Conservation (phyloP, 2,113 vertebrate species). For the Pampusana beccarii region DNA sequence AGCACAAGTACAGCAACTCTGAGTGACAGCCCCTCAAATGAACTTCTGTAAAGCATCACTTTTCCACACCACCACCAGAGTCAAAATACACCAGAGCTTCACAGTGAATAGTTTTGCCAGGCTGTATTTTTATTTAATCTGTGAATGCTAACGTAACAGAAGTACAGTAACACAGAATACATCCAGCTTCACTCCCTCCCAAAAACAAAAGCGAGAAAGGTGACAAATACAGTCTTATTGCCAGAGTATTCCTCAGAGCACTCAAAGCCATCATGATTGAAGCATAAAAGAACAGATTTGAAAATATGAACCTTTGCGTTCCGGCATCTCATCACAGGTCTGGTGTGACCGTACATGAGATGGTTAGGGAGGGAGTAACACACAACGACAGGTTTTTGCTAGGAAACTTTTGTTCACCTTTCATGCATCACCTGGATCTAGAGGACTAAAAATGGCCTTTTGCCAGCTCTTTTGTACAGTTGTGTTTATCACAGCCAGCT, state of each 20-base stretch:
- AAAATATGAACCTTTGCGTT: not conserved
- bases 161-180: not conserved
- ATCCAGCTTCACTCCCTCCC: not conserved
- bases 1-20: not conserved
- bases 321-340: not conserved
- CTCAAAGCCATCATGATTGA: not conserved
- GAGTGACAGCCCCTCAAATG: not conserved
- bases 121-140: not conserved
- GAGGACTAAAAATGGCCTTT: not conserved
- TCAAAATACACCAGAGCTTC: not conserved
- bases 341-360: fast-evolving
- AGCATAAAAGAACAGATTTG: not conserved
- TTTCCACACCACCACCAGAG: not conserved
- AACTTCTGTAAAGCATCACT: not conserved
- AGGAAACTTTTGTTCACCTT: not conserved
- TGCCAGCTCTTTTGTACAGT: not conserved
- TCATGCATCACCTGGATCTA: not conserved
- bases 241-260: not conserved
- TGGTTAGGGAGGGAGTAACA: not conserved
- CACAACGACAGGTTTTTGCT: not conserved
- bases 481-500: not conserved
- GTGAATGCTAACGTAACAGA: not conserved
- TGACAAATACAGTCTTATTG: not conserved
- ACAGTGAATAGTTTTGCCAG: not conserved
- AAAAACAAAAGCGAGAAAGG: not conserved